These are phyloP conservation scores for Ligdia adustata DNA, from an alignment of 2,888 invertebrate species.

Conservation along the genomic window DNA sequence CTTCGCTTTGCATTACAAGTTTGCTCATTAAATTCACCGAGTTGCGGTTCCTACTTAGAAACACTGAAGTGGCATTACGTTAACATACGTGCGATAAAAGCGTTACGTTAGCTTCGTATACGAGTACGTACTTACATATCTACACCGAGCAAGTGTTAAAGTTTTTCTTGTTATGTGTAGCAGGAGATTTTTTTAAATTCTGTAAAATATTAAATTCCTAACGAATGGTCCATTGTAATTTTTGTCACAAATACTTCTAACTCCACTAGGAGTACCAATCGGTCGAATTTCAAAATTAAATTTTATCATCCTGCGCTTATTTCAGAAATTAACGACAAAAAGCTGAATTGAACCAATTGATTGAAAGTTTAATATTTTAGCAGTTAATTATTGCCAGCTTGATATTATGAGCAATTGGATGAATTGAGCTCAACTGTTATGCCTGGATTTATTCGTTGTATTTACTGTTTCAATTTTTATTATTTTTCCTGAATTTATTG, in stretches of 20 bases:
- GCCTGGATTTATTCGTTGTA: too few species aligned
- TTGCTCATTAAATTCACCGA: neutral
- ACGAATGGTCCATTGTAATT: slow-evolving; percentile 1
- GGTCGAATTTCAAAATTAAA: slow-evolving; percentile 10
- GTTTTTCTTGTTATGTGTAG: too few species aligned
- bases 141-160: too few species aligned
- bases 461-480: slow-evolving; percentile 66
- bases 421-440: slow-evolving; percentile 59
- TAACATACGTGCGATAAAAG: neutral
- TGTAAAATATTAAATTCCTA: too few species aligned
- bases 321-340: slow-evolving; percentile 16
- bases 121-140: too few species aligned
- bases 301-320: slow-evolving; percentile 4
- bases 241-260: slow-evolving; percentile 2
- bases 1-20: neutral
- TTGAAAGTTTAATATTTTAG: slow-evolving; percentile 65
- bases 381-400: slow-evolving; percentile 57
- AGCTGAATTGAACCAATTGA: slow-evolving; percentile 19
- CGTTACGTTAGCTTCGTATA: neutral
- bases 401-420: slow-evolving; percentile 63
- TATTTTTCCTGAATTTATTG: slow-evolving; percentile 62
- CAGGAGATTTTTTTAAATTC: too few species aligned
- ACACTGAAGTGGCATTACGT: neutral
- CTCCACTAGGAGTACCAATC: slow-evolving; percentile 1
- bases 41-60: neutral